phyloP scores from a whole-genome alignment of 2,888 invertebrate genomes.

The Ecdyonurus torrentis region DNA sequence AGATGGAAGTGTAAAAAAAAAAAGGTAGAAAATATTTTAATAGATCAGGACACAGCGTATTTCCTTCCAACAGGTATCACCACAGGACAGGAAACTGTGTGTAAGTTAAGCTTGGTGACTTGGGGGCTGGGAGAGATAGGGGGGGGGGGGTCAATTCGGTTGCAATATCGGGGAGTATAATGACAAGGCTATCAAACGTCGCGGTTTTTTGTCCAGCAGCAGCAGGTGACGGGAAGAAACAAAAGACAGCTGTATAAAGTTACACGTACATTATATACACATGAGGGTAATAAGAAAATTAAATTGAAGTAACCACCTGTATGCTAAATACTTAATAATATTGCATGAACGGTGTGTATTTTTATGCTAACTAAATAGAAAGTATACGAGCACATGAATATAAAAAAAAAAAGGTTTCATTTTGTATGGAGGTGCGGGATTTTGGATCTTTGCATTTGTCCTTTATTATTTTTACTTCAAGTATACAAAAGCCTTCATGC shows the following conservation, averaged over 20 bases:
- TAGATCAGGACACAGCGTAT: neutral
- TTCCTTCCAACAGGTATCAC: neutral
- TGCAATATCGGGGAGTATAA: neutral
- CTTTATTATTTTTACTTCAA: too few species aligned
- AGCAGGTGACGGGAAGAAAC: neutral
- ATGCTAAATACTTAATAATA: too few species aligned
- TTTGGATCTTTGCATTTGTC: too few species aligned
- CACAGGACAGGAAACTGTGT: neutral
- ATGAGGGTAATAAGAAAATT: neutral
- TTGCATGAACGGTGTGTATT: too few species aligned
- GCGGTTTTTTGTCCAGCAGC: too few species aligned
- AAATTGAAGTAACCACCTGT: neutral
- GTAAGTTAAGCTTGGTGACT: neutral
- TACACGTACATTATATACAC: neutral
- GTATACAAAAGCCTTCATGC: too few species aligned
- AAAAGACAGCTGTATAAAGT: neutral
- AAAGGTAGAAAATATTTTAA: neutral
- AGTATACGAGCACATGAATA: too few species aligned
- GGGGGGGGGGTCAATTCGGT: neutral
- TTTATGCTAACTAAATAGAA: too few species aligned
- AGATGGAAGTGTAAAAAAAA: too few species aligned
- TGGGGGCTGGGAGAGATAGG: neutral
- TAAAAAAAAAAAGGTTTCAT: too few species aligned
- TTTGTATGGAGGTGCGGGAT: too few species aligned
- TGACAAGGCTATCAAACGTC: neutral